Evolutionary conservation across 2,113 vertebrate genomes (phyloP).

Genomic region (Coreoperca whiteheadi): DNA sequence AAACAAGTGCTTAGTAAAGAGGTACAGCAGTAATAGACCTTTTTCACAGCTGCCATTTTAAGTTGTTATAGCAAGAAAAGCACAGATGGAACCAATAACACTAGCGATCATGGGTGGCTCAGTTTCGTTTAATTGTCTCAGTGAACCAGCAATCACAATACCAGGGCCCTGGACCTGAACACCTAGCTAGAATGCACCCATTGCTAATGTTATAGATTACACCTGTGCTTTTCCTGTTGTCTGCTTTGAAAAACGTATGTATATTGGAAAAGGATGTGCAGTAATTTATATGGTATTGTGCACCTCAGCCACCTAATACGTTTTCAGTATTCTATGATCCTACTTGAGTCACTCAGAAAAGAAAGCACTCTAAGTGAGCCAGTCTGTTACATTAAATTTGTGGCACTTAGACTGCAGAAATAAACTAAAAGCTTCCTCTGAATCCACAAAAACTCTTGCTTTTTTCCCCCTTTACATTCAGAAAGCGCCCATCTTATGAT

Average conservation of each 20-base stretch:
- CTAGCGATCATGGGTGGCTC: not conserved
- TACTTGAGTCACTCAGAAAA: not conserved
- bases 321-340: not conserved
- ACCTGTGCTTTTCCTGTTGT: not conserved
- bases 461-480: constrained; percentile 4
- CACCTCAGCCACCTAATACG: not conserved
- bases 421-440: constrained; percentile 19
- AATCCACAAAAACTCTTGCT: not conserved
- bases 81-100: not conserved
- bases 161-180: not conserved
- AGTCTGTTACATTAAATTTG: not conserved
- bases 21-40: not conserved
- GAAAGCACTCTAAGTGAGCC: constrained; percentile 7
- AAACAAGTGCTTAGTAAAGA: not conserved
- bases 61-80: not conserved
- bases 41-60: not conserved
- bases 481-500: constrained; percentile 1
- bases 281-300: not conserved
- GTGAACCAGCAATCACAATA: not conserved
- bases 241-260: not conserved
- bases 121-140: too few species aligned
- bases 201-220: not conserved
- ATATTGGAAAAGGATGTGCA: not conserved
- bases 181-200: not conserved
- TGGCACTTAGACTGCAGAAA: not conserved